Evolutionary conservation across 2,888 invertebrate genomes (phyloP).

Genomic region (Empis livida): DNA sequence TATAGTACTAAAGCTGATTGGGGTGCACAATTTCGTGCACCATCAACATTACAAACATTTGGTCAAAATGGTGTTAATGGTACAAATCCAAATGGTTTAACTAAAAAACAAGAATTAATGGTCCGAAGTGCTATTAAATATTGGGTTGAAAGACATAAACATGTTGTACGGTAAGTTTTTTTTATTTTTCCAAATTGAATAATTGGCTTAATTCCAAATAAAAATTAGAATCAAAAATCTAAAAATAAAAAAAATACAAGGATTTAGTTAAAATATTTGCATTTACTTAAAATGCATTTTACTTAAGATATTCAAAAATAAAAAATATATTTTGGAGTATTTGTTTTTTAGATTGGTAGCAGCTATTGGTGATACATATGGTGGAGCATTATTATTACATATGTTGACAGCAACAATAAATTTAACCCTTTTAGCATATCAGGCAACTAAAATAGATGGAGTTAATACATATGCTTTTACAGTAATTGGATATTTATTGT

Average conservation of each 20-base stretch:
- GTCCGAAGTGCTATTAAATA: conserved; percentile 79
- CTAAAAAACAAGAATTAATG: conserved; percentile 71
- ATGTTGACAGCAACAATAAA: conserved; percentile 78
- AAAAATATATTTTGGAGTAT: not conserved
- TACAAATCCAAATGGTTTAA: conserved; percentile 63
- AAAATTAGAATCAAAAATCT: too few relatives aligned
- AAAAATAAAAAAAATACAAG: too few relatives aligned
- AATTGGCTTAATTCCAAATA: not conserved
- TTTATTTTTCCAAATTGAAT: not conserved
- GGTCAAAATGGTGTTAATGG: conserved; percentile 32
- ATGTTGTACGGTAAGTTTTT: conserved; percentile 59
- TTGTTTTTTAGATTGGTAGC: conserved; percentile 53
- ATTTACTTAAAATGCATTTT: too few relatives aligned
- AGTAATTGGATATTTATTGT: conserved; percentile 64
- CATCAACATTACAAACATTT: conserved; percentile 52
- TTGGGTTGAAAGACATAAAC: conserved; percentile 82
- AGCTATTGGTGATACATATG: conserved; percentile 71
- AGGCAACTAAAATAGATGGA: conserved; percentile 72
- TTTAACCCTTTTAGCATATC: conserved; percentile 69
- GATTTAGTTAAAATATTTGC: too few relatives aligned
- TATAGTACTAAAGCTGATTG: conserved; percentile 69
- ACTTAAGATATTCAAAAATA: not conserved
- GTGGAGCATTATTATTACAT: conserved; percentile 68
- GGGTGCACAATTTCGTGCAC: conserved; percentile 57
- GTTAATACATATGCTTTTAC: conserved; percentile 66